Evolutionary conservation across 2,888 invertebrate genomes (phyloP).

Genomic region (Cantharis rustica): DNA sequence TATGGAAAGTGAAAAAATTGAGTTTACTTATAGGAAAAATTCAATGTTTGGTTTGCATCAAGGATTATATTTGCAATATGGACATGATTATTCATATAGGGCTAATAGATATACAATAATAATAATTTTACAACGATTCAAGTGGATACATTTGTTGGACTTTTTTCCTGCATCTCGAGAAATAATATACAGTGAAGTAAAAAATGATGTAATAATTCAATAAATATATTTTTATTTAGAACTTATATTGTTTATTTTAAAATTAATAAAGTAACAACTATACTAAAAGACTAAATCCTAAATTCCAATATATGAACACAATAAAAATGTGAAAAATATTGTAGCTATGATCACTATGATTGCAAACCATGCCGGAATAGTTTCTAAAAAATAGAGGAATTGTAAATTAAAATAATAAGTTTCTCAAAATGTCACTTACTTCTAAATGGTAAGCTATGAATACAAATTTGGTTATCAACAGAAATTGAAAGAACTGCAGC

Average conservation of each 20-base stretch:
- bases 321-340: slow-evolving; percentile 76
- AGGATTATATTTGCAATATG: slow-evolving; percentile 30
- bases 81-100: slow-evolving; percentile 38
- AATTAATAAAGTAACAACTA: not conserved
- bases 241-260: not conserved
- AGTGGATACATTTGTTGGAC: slow-evolving; percentile 33
- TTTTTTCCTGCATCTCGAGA: slow-evolving; percentile 34
- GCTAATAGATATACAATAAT: slow-evolving; percentile 32
- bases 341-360: slow-evolving; percentile 75
- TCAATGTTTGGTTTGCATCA: slow-evolving; percentile 37
- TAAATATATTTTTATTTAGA: not conserved
- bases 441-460: slow-evolving; percentile 83
- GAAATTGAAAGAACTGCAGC: slow-evolving; percentile 93
- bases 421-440: slow-evolving; percentile 60
- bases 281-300: slow-evolving; percentile 45
- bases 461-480: slow-evolving; percentile 91
- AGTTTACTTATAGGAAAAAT: slow-evolving; percentile 23
- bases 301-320: slow-evolving; percentile 85
- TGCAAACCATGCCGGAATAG: slow-evolving; percentile 82
- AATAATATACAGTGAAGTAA: not conserved
- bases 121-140: slow-evolving; percentile 18
- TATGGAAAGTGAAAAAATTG: slow-evolving; percentile 29
- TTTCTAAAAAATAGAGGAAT: slow-evolving; percentile 65
- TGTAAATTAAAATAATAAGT: not conserved
- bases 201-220: not conserved